A percentile compares a stretch with the other conserved stretches of the same genome.
These are phyloP conservation scores for Isurus oxyrinchus DNA, from an alignment of 2,113 vertebrate species.

Conservation along the genomic window DNA sequence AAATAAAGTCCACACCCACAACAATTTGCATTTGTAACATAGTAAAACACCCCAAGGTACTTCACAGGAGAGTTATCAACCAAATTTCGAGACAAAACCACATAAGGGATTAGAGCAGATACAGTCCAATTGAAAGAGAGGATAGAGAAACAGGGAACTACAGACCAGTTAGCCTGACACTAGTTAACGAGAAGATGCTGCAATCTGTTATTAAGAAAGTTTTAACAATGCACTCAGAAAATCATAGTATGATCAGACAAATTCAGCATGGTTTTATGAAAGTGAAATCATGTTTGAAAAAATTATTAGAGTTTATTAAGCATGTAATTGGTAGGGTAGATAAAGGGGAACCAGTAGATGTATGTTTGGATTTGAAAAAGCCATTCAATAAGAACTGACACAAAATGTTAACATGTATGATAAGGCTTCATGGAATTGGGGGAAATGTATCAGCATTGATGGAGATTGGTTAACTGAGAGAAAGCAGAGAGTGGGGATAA, in stretches of 20 bases:
- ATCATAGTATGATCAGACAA: background rate
- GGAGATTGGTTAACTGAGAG: too few relatives aligned
- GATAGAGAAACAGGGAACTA: background rate
- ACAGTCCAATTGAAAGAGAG: background rate
- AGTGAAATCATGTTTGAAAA: background rate
- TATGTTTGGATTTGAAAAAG: too few relatives aligned
- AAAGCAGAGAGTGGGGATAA: too few relatives aligned
- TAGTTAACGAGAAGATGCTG: background rate
- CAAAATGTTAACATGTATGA: too few relatives aligned
- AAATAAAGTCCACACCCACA: background rate
- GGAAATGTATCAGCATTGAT: too few relatives aligned
- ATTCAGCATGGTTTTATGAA: background rate
- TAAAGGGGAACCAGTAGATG: too few relatives aligned
- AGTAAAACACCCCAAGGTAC: background rate
- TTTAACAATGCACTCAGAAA: too few relatives aligned
- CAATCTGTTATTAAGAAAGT: background rate
- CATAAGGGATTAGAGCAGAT: background rate
- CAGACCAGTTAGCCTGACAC: background rate
- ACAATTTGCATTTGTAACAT: background rate
- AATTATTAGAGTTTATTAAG: background rate
- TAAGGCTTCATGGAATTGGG: too few relatives aligned
- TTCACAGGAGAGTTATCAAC: background rate
- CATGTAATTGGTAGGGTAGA: background rate
- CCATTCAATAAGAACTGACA: too few relatives aligned
- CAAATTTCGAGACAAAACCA: background rate